A percentile compares a stretch with the other conserved stretches of the same genome.
Conservation (phyloP, 2,888 invertebrate species). For the Synanthedon vespiformis region DNA sequence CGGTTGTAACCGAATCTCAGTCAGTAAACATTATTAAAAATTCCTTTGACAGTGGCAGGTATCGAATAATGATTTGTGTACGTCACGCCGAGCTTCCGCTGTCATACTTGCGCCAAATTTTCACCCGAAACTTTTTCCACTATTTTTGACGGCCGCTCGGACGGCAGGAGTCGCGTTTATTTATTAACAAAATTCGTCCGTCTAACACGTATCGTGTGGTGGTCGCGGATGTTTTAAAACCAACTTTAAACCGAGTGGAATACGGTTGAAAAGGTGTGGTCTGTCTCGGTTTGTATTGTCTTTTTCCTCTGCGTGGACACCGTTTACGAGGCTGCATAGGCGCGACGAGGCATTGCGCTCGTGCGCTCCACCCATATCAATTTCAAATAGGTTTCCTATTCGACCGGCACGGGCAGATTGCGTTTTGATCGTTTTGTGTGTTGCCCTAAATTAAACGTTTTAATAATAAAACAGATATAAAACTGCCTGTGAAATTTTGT, state of each 20-base stretch:
- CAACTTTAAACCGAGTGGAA: constrained; percentile 18
- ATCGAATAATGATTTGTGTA: constrained; percentile 62
- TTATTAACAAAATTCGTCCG: constrained; percentile 68
- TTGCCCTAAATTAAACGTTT: constrained; percentile 67
- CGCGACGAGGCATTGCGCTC: constrained; percentile 52
- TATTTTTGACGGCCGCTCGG: constrained; percentile 49
- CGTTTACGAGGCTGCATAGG: constrained; percentile 65
- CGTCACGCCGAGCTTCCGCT: constrained; percentile 45
- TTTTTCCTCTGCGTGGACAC: constrained; percentile 27
- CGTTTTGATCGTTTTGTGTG: constrained; percentile 66
- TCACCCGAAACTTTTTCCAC: constrained; percentile 43
- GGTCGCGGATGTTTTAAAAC: constrained; percentile 12
- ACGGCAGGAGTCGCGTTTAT: constrained; percentile 61
- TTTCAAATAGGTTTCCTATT: constrained; percentile 68
- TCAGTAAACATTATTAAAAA: constrained; percentile 59
- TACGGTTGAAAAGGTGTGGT: constrained; percentile 26
- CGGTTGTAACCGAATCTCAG: constrained; percentile 40
- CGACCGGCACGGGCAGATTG: constrained; percentile 52
- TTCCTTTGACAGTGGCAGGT: constrained; percentile 57
- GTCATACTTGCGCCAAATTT: constrained; percentile 67
- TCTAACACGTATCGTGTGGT: constrained; percentile 37
- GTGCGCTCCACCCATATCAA: constrained; percentile 67
- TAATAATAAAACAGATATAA: constrained; percentile 67
- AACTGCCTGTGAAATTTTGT: constrained; percentile 15
- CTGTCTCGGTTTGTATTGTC: constrained; percentile 14